phyloP scores from a whole-genome alignment of 2,888 invertebrate species.

The Xiphydria camelus region DNA sequence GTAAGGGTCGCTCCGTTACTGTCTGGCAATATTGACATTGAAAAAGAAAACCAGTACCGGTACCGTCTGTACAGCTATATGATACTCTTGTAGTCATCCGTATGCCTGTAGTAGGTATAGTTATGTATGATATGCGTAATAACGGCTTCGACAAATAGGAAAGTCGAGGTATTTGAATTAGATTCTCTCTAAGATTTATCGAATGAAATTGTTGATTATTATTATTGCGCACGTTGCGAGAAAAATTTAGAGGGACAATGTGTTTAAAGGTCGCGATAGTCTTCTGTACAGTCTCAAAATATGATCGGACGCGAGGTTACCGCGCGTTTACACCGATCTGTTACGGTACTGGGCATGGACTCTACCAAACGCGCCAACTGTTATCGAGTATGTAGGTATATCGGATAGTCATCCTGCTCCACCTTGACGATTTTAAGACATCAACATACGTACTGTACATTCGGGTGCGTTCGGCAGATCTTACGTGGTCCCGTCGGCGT shows the following conservation, averaged over 20 bases:
- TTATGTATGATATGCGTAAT: constrained; percentile 33
- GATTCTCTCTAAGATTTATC: constrained; percentile 37
- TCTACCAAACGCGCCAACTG: too few relatives aligned
- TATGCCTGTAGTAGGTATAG: constrained; percentile 35
- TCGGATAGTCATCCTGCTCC: too few relatives aligned
- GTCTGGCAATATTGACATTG: constrained; percentile 25
- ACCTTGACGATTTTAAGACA: too few relatives aligned
- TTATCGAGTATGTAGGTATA: too few relatives aligned
- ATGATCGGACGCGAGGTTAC: too few relatives aligned
- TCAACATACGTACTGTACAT: too few relatives aligned
- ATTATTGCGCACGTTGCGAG: constrained; percentile 16
- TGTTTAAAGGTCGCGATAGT: too few relatives aligned
- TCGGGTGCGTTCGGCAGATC: too few relatives aligned
- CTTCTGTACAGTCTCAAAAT: constrained; percentile 40
- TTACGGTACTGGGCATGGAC: too few relatives aligned
- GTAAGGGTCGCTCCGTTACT: constrained; percentile 26
- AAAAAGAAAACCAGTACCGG: constrained; percentile 38
- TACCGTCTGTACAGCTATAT: constrained; percentile 51
- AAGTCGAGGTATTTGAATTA: constrained; percentile 26
- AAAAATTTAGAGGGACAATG: not conserved
- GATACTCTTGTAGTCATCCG: constrained; percentile 38
- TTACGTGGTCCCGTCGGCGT: too few relatives aligned
- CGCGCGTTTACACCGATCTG: too few relatives aligned
- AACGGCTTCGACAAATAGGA: constrained; percentile 30
- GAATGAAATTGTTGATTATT: constrained; percentile 36